phyloP scores from a whole-genome alignment of 1,140 invertebrate species.

The Lysiphlebus fabarum region DNA sequence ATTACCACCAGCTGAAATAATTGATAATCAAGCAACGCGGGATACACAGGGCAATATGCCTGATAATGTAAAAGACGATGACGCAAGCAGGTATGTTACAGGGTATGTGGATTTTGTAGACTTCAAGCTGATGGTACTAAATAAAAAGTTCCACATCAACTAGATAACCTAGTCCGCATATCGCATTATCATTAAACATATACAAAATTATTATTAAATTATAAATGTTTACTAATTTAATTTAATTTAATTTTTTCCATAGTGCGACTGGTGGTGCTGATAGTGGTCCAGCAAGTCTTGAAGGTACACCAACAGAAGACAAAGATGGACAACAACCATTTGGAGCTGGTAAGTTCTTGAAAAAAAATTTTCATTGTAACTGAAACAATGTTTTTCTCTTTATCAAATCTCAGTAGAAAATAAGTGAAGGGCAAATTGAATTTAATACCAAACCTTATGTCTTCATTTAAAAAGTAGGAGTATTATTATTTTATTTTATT shows the following conservation, averaged over 20 bases:
- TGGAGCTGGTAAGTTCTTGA: conserved; percentile 67
- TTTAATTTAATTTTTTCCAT: conserved; percentile 28
- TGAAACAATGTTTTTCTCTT: neutral
- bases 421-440: too few relatives aligned
- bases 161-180: conserved; percentile 20
- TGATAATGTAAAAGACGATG: conserved; percentile 68
- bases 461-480: neutral
- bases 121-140: conserved; percentile 27
- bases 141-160: conserved; percentile 11
- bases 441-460: neutral
- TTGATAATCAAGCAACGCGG: conserved; percentile 46
- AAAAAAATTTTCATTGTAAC: neutral
- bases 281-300: conserved; percentile 71
- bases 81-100: conserved; percentile 62
- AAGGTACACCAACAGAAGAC: conserved; percentile 74
- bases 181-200: conserved; percentile 9
- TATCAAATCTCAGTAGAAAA: too few relatives aligned
- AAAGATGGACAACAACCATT: conserved; percentile 68
- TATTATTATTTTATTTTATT: too few relatives aligned
- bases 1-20: conserved; percentile 50
- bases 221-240: conserved; percentile 23
- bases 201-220: too few relatives aligned
- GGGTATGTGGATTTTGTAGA: conserved; percentile 39
- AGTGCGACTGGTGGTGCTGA: conserved; percentile 84
- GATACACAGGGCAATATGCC: conserved; percentile 54